Evolutionary conservation across 2,888 invertebrate genomes (phyloP).

Genomic region (Dorcus hopei): DNA sequence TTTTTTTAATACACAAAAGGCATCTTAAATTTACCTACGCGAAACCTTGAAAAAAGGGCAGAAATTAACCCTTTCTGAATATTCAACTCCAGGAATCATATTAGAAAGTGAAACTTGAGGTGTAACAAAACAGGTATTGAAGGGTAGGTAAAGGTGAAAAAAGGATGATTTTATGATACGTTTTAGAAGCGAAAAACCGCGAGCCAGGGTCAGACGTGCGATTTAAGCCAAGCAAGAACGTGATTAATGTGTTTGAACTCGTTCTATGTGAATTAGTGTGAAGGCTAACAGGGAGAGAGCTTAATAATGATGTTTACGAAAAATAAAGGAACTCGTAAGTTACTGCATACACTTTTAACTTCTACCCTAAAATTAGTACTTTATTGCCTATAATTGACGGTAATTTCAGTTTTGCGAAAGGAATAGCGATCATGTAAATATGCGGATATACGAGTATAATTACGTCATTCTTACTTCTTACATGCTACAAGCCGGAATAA

Average conservation of each 20-base stretch:
- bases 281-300: conserved; percentile 2
- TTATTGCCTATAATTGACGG: too few relatives aligned
- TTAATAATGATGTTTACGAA: background rate
- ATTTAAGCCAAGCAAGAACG: conserved; percentile 28
- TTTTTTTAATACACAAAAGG: too few relatives aligned
- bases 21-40: too few relatives aligned
- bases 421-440: too few relatives aligned
- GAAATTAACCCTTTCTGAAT: background rate
- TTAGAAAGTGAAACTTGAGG: conserved; percentile 41
- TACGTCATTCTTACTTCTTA: too few relatives aligned
- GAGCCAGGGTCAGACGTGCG: conserved; percentile 41
- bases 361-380: too few relatives aligned
- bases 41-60: too few relatives aligned
- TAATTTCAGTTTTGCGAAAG: too few relatives aligned
- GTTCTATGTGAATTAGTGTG: conserved; percentile 6
- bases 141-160: conserved; percentile 30
- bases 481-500: too few relatives aligned
- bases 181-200: conserved; percentile 42
- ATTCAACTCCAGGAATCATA: conserved; percentile 2
- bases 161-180: conserved; percentile 14
- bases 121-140: conserved; percentile 38
- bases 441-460: too few relatives aligned
- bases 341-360: background rate
- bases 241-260: conserved; percentile 28
- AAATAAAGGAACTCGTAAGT: background rate